Evolutionary conservation across 2,888 invertebrate species (phyloP).

Genomic region (Amblyjoppa proteus): DNA sequence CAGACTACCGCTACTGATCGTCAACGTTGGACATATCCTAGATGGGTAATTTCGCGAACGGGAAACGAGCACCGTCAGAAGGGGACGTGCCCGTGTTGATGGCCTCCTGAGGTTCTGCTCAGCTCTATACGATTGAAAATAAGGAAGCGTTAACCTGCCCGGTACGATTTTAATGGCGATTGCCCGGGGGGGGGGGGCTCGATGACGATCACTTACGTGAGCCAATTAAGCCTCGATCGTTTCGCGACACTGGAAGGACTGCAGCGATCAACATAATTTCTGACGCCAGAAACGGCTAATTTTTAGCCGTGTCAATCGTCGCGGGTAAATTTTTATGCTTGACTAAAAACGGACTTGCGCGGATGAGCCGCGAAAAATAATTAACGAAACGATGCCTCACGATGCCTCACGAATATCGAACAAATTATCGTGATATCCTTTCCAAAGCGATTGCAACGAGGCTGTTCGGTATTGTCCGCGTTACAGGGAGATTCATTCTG

Average conservation of each 20-base stretch:
- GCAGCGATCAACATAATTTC: not conserved
- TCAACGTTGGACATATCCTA: conserved; percentile 56
- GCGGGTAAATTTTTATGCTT: not conserved
- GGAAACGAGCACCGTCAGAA: conserved; percentile 69
- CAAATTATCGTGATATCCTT: too few relatives aligned
- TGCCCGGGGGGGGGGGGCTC: conserved; percentile 21
- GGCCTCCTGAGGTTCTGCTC: conserved; percentile 68
- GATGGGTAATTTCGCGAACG: conserved; percentile 70
- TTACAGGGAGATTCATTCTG: too few relatives aligned
- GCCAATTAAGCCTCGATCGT: conserved; percentile 47
- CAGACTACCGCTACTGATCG: conserved; percentile 28
- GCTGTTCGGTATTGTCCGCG: too few relatives aligned
- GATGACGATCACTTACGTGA: conserved; percentile 41
- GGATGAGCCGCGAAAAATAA: too few relatives aligned
- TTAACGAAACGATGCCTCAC: too few relatives aligned
- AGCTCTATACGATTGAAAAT: conserved; percentile 76
- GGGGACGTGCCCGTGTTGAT: conserved; percentile 67
- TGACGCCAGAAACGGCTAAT: not conserved
- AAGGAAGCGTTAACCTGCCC: conserved; percentile 69
- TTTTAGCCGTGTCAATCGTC: not conserved
- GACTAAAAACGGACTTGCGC: too few relatives aligned
- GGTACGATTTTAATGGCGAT: conserved; percentile 57
- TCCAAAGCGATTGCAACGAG: too few relatives aligned
- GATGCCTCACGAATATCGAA: too few relatives aligned
- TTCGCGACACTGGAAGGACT: not conserved